These are phyloP conservation scores for Limnephilus rhombicus DNA, from an alignment of 2,888 invertebrate genomes.

Conservation along the genomic window DNA sequence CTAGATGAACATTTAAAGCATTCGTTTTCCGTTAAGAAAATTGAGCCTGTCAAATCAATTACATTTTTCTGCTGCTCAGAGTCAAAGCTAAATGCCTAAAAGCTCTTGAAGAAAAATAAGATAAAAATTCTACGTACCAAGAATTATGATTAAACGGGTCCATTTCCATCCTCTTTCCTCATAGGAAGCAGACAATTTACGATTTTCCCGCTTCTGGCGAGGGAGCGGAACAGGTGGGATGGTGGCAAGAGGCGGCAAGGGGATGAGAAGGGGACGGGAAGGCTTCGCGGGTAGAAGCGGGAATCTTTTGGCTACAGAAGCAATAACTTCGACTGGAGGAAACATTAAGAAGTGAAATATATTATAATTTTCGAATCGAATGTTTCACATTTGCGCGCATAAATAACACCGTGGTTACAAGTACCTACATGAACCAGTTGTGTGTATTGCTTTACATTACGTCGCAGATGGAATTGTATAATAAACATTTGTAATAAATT, in stretches of 20 bases:
- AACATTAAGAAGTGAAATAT: background rate
- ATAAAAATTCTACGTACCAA: background rate
- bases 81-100: background rate
- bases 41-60: too few species aligned
- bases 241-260: background rate
- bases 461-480: background rate
- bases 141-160: background rate
- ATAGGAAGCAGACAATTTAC: background rate
- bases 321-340: conserved; percentile 1
- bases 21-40: too few species aligned
- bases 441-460: background rate
- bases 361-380: background rate
- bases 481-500: background rate
- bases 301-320: background rate
- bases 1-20: too few species aligned
- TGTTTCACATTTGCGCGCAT: background rate
- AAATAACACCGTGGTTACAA: background rate
- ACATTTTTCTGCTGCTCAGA: too few species aligned
- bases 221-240: background rate
- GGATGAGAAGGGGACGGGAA: background rate
- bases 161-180: background rate
- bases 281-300: background rate
- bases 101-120: background rate
- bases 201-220: background rate
- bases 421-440: background rate